Evolutionary conservation across 2,888 invertebrate species (phyloP), one percentile per base, ranked within the genome.

Genomic region (Smittia sp.): DNA sequence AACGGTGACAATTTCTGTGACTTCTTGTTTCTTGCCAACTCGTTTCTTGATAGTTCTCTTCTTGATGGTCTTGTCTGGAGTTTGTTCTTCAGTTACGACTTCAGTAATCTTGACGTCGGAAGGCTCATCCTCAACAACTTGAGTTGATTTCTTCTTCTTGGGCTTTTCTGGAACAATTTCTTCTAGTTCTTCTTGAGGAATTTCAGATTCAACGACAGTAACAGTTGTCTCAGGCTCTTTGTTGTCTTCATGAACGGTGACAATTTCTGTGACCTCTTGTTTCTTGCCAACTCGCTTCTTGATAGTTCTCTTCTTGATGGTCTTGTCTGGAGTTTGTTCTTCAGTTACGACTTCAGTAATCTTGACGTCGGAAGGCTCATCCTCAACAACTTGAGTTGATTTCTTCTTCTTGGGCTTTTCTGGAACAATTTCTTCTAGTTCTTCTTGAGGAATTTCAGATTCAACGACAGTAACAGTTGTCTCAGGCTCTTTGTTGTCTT

Each of bases 1-100:
- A 46, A 76, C 54, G 0, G 77, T 77, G 63, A 76, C 74, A 52
- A 81, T 80, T 76, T 81, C 80, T 2, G 81, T 81, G 27, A 77
- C 77, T 78, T 80, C 80, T 75, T 79, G 78, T 77, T 80, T 80
- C 6, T 77, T 78, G 72, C 79, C 81, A 62, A 80, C 77, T 1
- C 81, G 79, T 76, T 84, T 84, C 75, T 83, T 84, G n/a, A 85
- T 84, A 1, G 82, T 78, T 74, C 82, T 81, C 13, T 83, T 84
- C 75, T 80, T 83, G 32, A 81, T 79, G 79, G 74, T 83, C 80
- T 78, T 83, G 79, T 75, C 83, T 74, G 75, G 77, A 78, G 82
- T 79, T 74, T 79, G 80, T 74, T 84, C 81, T 13, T 82, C 77
- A 39, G 82, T 78, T 20, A 81, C 76, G 13, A 78, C 75, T 75